These are phyloP conservation scores for Tenthredo mesomela DNA, from an alignment of 2,888 invertebrate species.

Conservation along the genomic window DNA sequence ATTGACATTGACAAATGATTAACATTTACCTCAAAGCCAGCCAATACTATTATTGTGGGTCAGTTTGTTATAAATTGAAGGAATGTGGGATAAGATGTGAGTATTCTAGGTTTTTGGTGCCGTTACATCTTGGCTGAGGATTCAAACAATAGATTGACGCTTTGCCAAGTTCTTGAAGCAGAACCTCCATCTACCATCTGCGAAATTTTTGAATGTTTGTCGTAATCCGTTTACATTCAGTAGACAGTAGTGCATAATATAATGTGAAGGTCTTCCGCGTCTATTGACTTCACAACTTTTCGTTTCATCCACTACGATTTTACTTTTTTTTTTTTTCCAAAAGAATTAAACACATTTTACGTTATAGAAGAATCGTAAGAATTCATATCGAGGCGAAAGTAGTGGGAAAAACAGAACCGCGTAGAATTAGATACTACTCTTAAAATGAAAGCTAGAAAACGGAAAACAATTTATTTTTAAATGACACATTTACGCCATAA, in stretches of 20 bases:
- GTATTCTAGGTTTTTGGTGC: slow-evolving; percentile 39
- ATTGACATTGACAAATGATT: slow-evolving; percentile 40
- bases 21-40: not conserved
- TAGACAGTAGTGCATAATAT: not conserved
- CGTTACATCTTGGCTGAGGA: slow-evolving; percentile 40
- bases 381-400: not conserved
- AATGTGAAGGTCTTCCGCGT: not conserved
- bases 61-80: not conserved
- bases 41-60: slow-evolving; percentile 23
- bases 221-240: not conserved
- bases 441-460: not conserved
- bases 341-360: not conserved
- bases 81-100: slow-evolving; percentile 16
- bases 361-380: not conserved
- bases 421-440: not conserved
- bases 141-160: slow-evolving; percentile 49
- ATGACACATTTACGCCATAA: slow-evolving; percentile 9
- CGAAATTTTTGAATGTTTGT: not conserved
- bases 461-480: not conserved
- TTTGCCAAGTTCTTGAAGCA: slow-evolving; percentile 45
- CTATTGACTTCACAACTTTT: not conserved
- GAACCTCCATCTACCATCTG: slow-evolving; percentile 23
- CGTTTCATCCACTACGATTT: not conserved
- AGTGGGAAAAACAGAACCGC: not conserved
- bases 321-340: not conserved